Evolutionary conservation across 2,113 vertebrate species (phyloP).

Genomic region (Phycodurus eques): DNA sequence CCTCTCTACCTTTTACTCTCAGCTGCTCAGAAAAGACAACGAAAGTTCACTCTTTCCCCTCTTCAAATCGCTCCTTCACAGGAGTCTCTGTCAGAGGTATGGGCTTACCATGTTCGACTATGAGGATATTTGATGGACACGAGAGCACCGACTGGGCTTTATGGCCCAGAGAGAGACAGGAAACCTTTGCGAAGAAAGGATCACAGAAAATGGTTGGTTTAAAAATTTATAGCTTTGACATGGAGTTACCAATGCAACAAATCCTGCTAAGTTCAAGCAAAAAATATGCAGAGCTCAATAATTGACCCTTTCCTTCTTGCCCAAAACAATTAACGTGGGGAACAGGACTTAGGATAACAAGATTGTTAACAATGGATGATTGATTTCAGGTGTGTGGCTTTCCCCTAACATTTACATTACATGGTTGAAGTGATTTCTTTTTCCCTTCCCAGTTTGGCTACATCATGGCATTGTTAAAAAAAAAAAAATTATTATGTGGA

Average conservation of each 20-base stretch:
- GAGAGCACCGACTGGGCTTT: constrained; percentile 25
- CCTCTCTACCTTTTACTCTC: constrained; percentile 27
- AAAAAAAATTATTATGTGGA: too few relatives aligned
- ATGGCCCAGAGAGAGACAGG: constrained; percentile 22
- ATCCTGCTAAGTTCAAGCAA: neutral
- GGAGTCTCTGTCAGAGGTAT: constrained; percentile 43
- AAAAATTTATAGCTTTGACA: neutral
- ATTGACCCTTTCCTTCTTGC: neutral
- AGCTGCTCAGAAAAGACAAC: constrained; percentile 16
- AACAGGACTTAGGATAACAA: too few relatives aligned
- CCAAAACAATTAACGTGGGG: neutral
- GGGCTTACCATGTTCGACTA: constrained; percentile 41
- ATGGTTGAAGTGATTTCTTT: too few relatives aligned
- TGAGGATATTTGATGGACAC: constrained; percentile 48
- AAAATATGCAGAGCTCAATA: neutral
- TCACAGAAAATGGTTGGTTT: neutral
- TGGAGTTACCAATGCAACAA: neutral
- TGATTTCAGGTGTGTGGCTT: too few relatives aligned
- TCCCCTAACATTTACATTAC: too few relatives aligned
- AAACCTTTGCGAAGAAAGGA: constrained; percentile 9
- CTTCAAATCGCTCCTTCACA: constrained; percentile 27
- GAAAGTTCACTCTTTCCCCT: constrained; percentile 32
- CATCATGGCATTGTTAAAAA: too few relatives aligned
- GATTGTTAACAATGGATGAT: too few relatives aligned
- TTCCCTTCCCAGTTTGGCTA: too few relatives aligned